Evolutionary conservation across 2,888 invertebrate species (phyloP).

Genomic region (Dinocampus coccinellae): DNA sequence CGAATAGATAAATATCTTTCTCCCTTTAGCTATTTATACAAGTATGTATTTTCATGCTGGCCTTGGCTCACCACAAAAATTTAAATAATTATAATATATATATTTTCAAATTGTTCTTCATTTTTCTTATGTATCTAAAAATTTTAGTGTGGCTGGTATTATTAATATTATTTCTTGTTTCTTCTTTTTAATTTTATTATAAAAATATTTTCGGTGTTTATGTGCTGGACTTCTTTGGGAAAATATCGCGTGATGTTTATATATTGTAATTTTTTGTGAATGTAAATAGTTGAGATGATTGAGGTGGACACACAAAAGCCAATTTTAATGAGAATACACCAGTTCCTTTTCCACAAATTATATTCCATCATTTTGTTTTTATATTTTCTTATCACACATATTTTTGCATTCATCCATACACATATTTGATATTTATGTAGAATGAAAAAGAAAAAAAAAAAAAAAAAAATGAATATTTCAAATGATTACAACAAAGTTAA

Average conservation of each 20-base stretch:
- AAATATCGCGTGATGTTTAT: background rate
- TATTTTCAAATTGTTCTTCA: too few species aligned
- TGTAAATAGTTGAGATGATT: background rate
- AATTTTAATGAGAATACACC: background rate
- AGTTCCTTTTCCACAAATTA: background rate
- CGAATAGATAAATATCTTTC: too few species aligned
- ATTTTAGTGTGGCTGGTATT: too few species aligned
- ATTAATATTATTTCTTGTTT: too few species aligned
- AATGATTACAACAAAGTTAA: background rate
- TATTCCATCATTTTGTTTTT: background rate
- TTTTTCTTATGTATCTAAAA: too few species aligned
- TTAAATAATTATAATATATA: too few species aligned
- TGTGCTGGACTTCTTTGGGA: background rate
- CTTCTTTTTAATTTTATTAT: too few species aligned
- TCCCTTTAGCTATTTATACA: too few species aligned
- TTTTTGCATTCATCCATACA: background rate
- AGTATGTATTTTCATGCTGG: too few species aligned
- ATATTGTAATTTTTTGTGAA: background rate
- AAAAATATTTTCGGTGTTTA: too few species aligned
- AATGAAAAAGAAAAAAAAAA: background rate
- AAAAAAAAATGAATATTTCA: too few species aligned
- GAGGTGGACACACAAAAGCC: background rate
- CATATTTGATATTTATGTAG: background rate
- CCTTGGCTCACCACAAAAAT: too few species aligned
- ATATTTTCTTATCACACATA: background rate